Percentiles rank a stretch among this genome's conserved stretches.
Evolutionary conservation across 1,140 invertebrate genomes (phyloP).

Genomic region (Popillia japonica): DNA sequence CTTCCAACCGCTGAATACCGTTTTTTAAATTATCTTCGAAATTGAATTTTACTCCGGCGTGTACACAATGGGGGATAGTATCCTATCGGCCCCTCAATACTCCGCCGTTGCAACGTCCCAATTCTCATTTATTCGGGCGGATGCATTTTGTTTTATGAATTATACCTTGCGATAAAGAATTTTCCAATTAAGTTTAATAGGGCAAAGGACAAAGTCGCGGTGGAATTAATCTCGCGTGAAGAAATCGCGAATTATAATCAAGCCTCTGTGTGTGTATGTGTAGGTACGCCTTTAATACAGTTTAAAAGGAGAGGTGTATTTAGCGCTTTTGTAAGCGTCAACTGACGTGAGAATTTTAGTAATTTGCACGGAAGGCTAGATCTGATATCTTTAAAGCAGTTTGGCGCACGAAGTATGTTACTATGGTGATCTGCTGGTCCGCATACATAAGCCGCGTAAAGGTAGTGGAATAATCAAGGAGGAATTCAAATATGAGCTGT

Average conservation of each 20-base stretch:
- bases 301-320: neutral
- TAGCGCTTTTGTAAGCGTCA: neutral
- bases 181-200: conserved; percentile 5
- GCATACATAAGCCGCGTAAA: neutral
- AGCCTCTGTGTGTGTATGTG: neutral
- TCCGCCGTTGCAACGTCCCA: neutral
- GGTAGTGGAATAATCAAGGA: neutral
- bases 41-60: neutral
- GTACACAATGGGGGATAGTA: neutral
- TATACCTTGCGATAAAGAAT: conserved; percentile 14
- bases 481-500: neutral
- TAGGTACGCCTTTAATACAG: neutral
- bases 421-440: neutral
- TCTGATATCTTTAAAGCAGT: neutral
- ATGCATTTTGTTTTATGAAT: conserved; percentile 10
- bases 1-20: neutral
- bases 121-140: neutral
- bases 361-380: conserved; percentile 10
- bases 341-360: conserved; percentile 9
- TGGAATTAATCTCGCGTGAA: conserved; percentile 1
- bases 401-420: neutral
- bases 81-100: neutral
- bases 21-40: conserved; percentile 3
- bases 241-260: conserved; percentile 9
- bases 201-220: neutral